These are phyloP conservation scores for Vimba vimba DNA, from an alignment of 2,113 vertebrate genomes.

Conservation along the genomic window DNA sequence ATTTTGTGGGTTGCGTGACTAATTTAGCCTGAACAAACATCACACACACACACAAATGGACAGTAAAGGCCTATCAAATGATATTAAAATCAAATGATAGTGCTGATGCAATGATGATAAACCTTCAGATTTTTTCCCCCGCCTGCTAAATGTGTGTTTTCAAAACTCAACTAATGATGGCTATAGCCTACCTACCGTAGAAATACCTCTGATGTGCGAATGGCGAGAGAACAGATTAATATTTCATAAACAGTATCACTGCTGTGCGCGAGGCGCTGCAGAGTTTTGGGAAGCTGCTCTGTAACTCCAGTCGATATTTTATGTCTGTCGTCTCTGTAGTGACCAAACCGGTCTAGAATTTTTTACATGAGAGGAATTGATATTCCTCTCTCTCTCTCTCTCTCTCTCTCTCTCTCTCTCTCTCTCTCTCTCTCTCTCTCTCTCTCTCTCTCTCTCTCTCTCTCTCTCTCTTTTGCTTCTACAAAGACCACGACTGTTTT, in stretches of 20 bases:
- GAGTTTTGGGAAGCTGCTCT: slow-evolving; percentile 31
- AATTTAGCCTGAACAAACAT: neutral
- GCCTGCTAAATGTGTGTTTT: neutral
- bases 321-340: slow-evolving; percentile 44
- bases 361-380: slow-evolving; percentile 39
- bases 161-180: slow-evolving; percentile 9
- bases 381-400: slow-evolving; percentile 24
- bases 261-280: slow-evolving; percentile 2
- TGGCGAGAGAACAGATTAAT: slow-evolving; percentile 30
- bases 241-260: slow-evolving; percentile 33
- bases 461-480: no score
- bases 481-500: slow-evolving; percentile 56
- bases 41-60: neutral
- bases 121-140: neutral
- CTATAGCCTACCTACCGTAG: neutral
- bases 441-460: slow-evolving; percentile 36
- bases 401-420: slow-evolving; percentile 28
- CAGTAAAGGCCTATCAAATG: neutral
- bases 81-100: neutral
- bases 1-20: neutral
- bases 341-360: slow-evolving; percentile 44
- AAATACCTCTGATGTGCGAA: neutral
- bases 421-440: slow-evolving; percentile 31
- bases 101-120: neutral
- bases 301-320: slow-evolving; percentile 34